Evolutionary conservation across 2,797 vertebrate genomes (phyloP), one percentile per base, ranked within the genome.

Genomic region (Spizella passerina): DNA sequence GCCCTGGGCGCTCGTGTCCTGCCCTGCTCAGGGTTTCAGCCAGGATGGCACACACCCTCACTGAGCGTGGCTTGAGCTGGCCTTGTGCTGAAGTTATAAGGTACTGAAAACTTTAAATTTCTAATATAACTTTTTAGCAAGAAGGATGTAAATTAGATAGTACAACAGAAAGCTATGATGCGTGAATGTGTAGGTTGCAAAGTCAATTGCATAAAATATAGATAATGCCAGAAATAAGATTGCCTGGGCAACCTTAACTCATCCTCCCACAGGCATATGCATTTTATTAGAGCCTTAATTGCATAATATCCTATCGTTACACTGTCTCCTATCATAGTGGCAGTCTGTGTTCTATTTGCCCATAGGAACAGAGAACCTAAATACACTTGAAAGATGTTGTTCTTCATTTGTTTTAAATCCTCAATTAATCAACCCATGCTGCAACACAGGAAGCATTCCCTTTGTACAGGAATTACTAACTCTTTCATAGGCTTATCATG

Each of bases 181-280:
- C 50, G 11, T 36, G 70, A 84, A 57, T 3, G 17, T 77, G 92
- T 95, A 92, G 95, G 93, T 52, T 88, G 86, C 60, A 78, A 89
- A 95, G 75, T 81, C 68, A 83, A 78, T 65, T 46, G 53, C 57
- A 89, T 71, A 93, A 90, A 93, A 92, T 66, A 89, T 4, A 96
- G 86, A 81, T 94, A 85, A 75, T 65, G 57, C 78, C 84, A 92
- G 78, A 96, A 95, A 92, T 94, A 94, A 95, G 81, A 95, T 93
- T 92, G 83, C 86, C 86, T 95, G 93, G 90, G 81, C 90, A 95
- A 93, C 73, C 57, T 90, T 46, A 94, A 85, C 73, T 90, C 71
- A 65, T 86, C 86, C 81, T 92, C 90, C 86, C 68, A 93, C 93
- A 18, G 64, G 49, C 49, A 19, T 56, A 77, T 95, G 93, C 66